Base-by-base conservation (phyloP, 2,113 vertebrate genomes). In the Bos taurus region DNA sequence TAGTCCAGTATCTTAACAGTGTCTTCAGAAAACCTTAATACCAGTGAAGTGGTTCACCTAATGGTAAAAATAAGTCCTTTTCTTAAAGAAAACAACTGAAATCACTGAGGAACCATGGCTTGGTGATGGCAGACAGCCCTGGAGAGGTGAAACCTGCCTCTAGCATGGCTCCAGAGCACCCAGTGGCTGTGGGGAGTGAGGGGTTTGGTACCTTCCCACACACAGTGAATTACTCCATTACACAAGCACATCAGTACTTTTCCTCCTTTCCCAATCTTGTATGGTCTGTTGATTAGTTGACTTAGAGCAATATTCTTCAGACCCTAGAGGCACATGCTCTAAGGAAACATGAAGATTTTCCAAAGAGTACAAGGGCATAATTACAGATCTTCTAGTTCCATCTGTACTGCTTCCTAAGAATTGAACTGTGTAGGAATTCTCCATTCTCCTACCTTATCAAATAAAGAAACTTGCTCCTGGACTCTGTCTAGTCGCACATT, bases 1-100 rank as follows among this genome's bases (percentile, higher is more conserved):
- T 17, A 95, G 15, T 87, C n/a, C 59, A 59, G 11, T 94, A 92
- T 93, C 21, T 74, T 81, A 80, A 57, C 57, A 19, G 89, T 50
- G 33, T 91, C 77, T 96, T 88, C 81, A 81, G 84, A 40, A 48
- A 96, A 81, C 5, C 12, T 74, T 95, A 80, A 89, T 82, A 62
- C 33, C n/a, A 85, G 74, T 54, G 81, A 56, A 54, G 21, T 36
- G 2, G 81, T 83, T 54, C 81, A 60, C 33, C 80, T 90, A 77
- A 28, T 77, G 67, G 40, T 86, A 64, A 88, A 83, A 91, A 86
- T 77, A 19, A 84, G 6, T 67, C 28, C 40, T 77, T 7, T 91
- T 71, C 50, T 59, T 90, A 56, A 52, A 85, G 88, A 86, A 90
- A 36, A 21, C 17, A 60, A 36, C 50, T 48, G 1, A 87, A 60